A percentile compares a stretch with the other conserved stretches of the same genome.
These are phyloP conservation scores for Psammodynastes pulverulentus DNA, from an alignment of 2,113 vertebrate species.

Conservation along the genomic window DNA sequence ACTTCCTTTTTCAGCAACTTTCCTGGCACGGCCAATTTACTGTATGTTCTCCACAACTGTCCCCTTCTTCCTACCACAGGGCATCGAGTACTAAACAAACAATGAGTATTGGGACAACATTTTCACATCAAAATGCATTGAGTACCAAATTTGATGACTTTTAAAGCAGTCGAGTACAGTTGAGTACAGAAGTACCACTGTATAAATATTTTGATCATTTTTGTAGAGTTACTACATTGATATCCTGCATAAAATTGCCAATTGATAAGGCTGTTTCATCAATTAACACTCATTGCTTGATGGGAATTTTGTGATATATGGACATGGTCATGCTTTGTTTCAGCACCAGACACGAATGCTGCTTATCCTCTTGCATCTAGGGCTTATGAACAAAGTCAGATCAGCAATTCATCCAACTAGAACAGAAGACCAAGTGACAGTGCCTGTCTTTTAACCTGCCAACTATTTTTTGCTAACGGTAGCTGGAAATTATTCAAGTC, in stretches of 20 bases:
- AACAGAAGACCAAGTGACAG: background rate
- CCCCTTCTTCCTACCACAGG: background rate
- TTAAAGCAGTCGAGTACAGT: background rate
- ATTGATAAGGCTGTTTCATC: background rate
- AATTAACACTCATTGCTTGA: background rate
- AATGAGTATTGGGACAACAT: background rate
- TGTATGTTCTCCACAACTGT: background rate
- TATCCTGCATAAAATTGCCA: background rate
- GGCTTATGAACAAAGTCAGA: background rate
- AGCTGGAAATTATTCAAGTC: background rate
- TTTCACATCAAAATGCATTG: background rate
- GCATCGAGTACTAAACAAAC: background rate
- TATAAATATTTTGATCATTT: background rate
- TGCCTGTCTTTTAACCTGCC: background rate
- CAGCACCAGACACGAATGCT: background rate
- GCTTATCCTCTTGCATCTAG: background rate
- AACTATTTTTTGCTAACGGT: background rate
- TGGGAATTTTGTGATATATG: background rate
- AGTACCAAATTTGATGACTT: background rate
- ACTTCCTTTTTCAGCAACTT: background rate
- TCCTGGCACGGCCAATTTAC: background rate
- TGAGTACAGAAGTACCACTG: background rate
- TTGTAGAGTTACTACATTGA: background rate
- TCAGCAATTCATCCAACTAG: background rate
- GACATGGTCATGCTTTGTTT: background rate